These are phyloP conservation scores for Chelonus formosanus DNA, from an alignment of 2,888 invertebrate species.

Conservation along the genomic window DNA sequence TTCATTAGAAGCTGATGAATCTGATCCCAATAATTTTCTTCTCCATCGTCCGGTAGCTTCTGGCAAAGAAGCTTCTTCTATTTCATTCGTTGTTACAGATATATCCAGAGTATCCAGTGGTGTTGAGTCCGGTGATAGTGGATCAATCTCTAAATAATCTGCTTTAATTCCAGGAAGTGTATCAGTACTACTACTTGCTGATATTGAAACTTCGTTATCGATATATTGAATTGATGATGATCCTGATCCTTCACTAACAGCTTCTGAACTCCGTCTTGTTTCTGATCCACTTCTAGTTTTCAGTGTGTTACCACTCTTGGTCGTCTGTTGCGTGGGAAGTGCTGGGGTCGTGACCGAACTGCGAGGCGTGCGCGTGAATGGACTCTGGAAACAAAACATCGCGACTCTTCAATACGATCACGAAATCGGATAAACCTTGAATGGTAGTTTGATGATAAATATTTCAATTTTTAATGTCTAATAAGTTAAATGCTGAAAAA, in stretches of 20 bases:
- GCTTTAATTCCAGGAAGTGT: slow-evolving; percentile 58
- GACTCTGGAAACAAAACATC: slow-evolving; percentile 65
- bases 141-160: slow-evolving; percentile 59
- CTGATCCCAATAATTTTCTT: slow-evolving; percentile 59
- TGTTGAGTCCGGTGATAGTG: slow-evolving; percentile 54
- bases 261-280: slow-evolving; percentile 55
- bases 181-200: slow-evolving; percentile 59
- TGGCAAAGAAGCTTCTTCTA: neutral
- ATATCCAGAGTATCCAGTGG: slow-evolving; percentile 23
- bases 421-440: no score
- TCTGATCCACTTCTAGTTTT: slow-evolving; percentile 4
- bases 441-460: no score
- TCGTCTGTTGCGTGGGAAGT: slow-evolving; percentile 35
- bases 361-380: slow-evolving; percentile 58
- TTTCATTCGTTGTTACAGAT: slow-evolving; percentile 7
- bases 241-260: slow-evolving; percentile 57
- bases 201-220: slow-evolving; percentile 58
- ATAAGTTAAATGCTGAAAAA: no score
- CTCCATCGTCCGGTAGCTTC: slow-evolving; percentile 67
- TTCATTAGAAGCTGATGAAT: no score
- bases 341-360: slow-evolving; percentile 38
- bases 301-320: slow-evolving; percentile 33
- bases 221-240: slow-evolving; percentile 59
- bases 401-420: slow-evolving; percentile 16
- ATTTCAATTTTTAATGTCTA: no score